A percentile compares a stretch with the other conserved stretches of the same genome.
These are phyloP conservation scores for Andrena fulva DNA, from an alignment of 2,888 invertebrate genomes.

Conservation along the genomic window DNA sequence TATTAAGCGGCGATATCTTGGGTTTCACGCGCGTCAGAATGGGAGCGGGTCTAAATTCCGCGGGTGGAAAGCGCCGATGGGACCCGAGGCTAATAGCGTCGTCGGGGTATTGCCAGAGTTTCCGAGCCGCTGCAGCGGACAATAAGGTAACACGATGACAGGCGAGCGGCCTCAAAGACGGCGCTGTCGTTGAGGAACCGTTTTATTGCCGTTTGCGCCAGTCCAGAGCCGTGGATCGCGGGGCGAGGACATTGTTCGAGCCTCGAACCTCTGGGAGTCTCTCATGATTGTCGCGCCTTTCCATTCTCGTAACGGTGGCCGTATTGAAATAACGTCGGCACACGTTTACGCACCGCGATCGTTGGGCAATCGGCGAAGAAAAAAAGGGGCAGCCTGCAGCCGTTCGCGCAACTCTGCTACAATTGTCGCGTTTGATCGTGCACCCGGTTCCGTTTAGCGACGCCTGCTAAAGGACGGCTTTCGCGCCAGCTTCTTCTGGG, in stretches of 20 bases:
- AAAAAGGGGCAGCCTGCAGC: slow-evolving; percentile 54
- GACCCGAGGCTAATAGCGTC: background rate
- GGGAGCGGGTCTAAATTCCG: background rate
- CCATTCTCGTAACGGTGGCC: slow-evolving; percentile 80
- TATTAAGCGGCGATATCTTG: background rate
- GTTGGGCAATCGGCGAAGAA: slow-evolving; percentile 77
- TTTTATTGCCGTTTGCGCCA: slow-evolving; percentile 78
- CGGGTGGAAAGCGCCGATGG: background rate
- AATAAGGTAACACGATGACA: slow-evolving; percentile 39
- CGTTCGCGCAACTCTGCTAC: slow-evolving; percentile 44
- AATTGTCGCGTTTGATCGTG: slow-evolving; percentile 35
- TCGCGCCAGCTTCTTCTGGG: no score
- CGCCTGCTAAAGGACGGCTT: no score
- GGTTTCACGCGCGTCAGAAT: background rate
- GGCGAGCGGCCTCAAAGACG: slow-evolving; percentile 11
- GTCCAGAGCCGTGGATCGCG: slow-evolving; percentile 65
- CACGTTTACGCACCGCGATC: slow-evolving; percentile 74
- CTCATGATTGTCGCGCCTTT: slow-evolving; percentile 83
- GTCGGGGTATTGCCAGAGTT: background rate
- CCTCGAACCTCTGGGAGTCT: slow-evolving; percentile 81
- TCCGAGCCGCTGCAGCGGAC: background rate
- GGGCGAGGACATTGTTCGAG: slow-evolving; percentile 79
- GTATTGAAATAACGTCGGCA: slow-evolving; percentile 81
- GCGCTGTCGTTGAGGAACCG: slow-evolving; percentile 73
- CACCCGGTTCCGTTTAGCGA: background rate